Conservation (phyloP, 2,888 invertebrate species). For the Amiota minor region DNA sequence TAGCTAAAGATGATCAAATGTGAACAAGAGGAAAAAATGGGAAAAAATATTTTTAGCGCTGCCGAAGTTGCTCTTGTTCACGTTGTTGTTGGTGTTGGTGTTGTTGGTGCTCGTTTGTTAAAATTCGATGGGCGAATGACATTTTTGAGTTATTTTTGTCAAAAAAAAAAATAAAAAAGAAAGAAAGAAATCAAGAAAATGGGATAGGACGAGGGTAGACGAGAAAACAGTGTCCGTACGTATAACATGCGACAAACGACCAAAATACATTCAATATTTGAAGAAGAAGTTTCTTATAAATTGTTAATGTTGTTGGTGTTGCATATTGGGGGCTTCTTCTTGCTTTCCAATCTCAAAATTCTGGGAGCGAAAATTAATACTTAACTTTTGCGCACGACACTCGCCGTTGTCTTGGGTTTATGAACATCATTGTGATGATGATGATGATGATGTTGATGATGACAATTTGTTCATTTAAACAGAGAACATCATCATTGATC, state of each 20-base stretch:
- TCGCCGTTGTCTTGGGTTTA: conserved; percentile 7
- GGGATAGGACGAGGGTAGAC: neutral
- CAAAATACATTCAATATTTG: too few relatives aligned
- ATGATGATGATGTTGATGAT: too few relatives aligned
- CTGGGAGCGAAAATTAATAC: conserved; percentile 51
- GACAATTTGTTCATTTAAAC: conserved; percentile 23
- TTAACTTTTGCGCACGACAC: conserved; percentile 40
- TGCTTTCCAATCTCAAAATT: neutral
- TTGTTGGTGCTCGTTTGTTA: conserved; percentile 60
- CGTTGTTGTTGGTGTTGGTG: neutral
- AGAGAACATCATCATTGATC: conserved; percentile 47
- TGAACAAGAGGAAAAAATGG: conserved; percentile 1
- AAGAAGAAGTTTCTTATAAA: neutral
- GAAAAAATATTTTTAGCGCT: conserved; percentile 61
- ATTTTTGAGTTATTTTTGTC: conserved; percentile 68
- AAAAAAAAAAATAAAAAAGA: conserved; percentile 35
- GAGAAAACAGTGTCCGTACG: conserved; percentile 48
- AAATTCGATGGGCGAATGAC: conserved; percentile 70
- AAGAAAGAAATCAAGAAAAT: conserved; percentile 2
- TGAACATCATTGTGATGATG: too few relatives aligned
- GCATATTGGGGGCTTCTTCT: too few relatives aligned
- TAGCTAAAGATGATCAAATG: conserved; percentile 57
- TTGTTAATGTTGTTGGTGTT: neutral
- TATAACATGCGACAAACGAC: too few relatives aligned
- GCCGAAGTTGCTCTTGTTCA: neutral